These are phyloP conservation scores for Rhyacophila brunnea DNA, from an alignment of 1,140 invertebrate genomes.

Conservation along the genomic window DNA sequence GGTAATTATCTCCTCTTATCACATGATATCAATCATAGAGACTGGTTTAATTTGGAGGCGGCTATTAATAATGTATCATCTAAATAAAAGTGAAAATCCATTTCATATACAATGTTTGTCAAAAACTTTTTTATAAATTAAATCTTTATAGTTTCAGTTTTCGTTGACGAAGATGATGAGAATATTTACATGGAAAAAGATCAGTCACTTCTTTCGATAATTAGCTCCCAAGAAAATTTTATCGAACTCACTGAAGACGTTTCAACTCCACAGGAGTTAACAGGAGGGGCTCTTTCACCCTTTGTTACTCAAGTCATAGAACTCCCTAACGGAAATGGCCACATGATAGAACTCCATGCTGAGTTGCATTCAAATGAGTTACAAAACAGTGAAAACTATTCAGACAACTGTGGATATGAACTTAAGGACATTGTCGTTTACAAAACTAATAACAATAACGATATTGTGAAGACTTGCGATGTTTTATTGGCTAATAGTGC, in stretches of 20 bases:
- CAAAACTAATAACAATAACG: slow-evolving; percentile 19
- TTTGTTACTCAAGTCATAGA: slow-evolving; percentile 24
- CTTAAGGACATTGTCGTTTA: slow-evolving; percentile 24
- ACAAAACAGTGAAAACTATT: not conserved
- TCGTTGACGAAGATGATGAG: not conserved
- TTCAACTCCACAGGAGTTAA: slow-evolving; percentile 8
- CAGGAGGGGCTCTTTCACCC: slow-evolving; percentile 5
- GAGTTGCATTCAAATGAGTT: not conserved
- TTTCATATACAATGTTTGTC: not conserved
- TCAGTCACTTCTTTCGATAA: slow-evolving; percentile 8
- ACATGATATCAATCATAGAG: no score
- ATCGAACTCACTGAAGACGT: slow-evolving; percentile 18
- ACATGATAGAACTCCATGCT: slow-evolving; percentile 25
- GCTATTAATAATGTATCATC: not conserved
- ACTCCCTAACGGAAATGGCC: slow-evolving; percentile 22
- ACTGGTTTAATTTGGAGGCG: no score
- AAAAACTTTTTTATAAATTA: not conserved
- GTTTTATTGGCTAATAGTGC: slow-evolving; percentile 14
- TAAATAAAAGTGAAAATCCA: not conserved
- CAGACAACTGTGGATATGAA: not conserved
- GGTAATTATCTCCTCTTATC: no score
- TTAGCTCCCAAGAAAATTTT: slow-evolving; percentile 10
- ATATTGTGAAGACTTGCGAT: slow-evolving; percentile 26
- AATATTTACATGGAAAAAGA: not conserved
- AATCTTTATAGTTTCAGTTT: slow-evolving; percentile 1